Evolutionary conservation across 1,140 invertebrate species (phyloP).

Genomic region (Triops longicaudatus): DNA sequence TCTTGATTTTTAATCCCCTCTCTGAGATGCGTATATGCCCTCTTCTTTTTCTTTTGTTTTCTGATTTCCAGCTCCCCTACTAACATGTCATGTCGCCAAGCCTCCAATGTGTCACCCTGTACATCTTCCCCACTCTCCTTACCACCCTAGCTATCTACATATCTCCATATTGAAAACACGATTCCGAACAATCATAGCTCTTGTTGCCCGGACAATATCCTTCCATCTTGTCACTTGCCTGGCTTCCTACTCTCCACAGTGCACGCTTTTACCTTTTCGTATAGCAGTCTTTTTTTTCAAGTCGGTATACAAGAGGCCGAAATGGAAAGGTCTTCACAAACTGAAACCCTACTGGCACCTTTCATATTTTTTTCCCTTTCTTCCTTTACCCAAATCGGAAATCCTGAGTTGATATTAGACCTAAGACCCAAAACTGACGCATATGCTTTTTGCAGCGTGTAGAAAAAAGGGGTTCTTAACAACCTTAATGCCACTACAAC

Average conservation of each 20-base stretch:
- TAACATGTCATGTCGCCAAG: neutral
- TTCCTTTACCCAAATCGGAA: neutral
- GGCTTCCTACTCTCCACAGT: neutral
- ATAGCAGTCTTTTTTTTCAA: neutral
- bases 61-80: neutral
- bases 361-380: neutral
- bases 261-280: neutral
- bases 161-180: constrained; percentile 7
- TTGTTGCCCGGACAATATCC: neutral
- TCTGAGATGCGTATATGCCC: neutral
- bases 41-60: neutral
- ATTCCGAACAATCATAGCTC: constrained; percentile 12
- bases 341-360: neutral
- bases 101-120: neutral
- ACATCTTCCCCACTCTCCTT: neutral
- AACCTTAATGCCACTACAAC: neutral
- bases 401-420: constrained; percentile 5
- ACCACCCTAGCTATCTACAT: neutral
- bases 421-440: neutral
- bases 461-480: neutral
- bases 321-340: neutral
- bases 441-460: neutral
- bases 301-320: neutral
- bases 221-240: constrained; percentile 6
- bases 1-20: neutral